phyloP scores from a whole-genome alignment of 2,797 vertebrate genomes.

The Lepilemur ruficaudatus region DNA sequence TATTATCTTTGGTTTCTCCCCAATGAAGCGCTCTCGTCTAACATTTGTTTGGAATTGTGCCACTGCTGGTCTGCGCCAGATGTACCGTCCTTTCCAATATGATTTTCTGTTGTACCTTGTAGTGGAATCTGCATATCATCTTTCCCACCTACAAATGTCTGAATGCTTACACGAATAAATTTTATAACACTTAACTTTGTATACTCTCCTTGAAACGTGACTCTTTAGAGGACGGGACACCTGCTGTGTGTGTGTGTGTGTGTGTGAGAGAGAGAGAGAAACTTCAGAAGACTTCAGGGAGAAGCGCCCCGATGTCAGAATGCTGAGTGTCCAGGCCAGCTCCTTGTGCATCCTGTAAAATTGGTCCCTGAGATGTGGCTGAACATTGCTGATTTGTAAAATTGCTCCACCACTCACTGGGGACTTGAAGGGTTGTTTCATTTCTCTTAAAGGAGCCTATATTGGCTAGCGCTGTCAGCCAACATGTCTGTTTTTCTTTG shows the following conservation, averaged over 20 bases:
- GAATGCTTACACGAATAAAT: constrained; percentile 78
- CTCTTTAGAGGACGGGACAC: background rate
- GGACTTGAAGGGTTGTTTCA: background rate
- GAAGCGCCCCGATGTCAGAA: background rate
- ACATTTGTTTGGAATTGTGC: constrained; percentile 75
- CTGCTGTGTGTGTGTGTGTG: background rate
- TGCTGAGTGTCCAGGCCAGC: background rate
- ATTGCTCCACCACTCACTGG: background rate
- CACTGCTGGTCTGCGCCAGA: constrained; percentile 57
- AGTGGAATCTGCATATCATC: constrained; percentile 56
- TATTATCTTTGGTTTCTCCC: constrained; percentile 63
- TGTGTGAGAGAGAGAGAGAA: too few relatives aligned
- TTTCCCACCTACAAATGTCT: constrained; percentile 63
- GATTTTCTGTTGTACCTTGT: constrained; percentile 62
- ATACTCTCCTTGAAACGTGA: constrained; percentile 65
- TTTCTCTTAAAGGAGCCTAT: background rate
- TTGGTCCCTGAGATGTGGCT: background rate
- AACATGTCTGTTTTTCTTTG: background rate
- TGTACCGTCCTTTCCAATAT: constrained; percentile 48
- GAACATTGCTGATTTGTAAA: background rate
- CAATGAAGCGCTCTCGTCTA: constrained; percentile 32
- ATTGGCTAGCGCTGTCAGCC: background rate
- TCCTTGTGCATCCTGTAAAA: background rate
- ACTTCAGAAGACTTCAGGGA: background rate
- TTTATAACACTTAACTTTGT: constrained; percentile 73